Base-by-base conservation (phyloP, 2,888 invertebrate genomes). In the Griposia aprilina region DNA sequence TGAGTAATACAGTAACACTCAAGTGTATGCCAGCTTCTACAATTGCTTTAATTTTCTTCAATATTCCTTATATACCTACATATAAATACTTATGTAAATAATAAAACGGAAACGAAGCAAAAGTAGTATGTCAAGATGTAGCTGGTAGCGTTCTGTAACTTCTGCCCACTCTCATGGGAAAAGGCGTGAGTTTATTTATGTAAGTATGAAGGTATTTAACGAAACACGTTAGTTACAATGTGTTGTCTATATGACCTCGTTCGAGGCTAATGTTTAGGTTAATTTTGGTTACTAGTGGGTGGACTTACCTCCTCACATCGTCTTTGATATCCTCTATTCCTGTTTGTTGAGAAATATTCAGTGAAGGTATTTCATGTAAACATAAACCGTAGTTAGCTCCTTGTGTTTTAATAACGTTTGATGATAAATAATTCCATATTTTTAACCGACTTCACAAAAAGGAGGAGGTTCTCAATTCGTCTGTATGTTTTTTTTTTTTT, bases 251-350 rank as follows among this genome's bases (percentile, higher is more conserved):
- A 26, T 60, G 68, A 69, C 48, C 45, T 45, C 20, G 10, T 63
- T 52, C 2, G 8, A 62, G 30, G 50, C 41, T 23, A 52, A 17
- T 17, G 23, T 63, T 68, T 6, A 45, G 8, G n/a, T 45, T 69
- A 57, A 76, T 62, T 60, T 77, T n/a, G 17, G 23, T 45, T 52
- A 26, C 30, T 74, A n/a, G 41, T 50, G 57, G 66, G 81, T 50
- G 41, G 66, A 62, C 62, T 26, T 30, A 48, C 20, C 48, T 70
- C 17, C 50, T 59, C 50, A 67, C 50, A 63, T 62, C 71, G 55
- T 62, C 66, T 82, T 82, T 82, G 71, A 77, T 71, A 62, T 26
- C 57, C 13, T 50, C n/a, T 15, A 23, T 45, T 2, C 20, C 11
- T 10, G 41, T 71, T 36, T 45, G 50, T 41, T 15, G 26, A 59